Percentiles rank a stretch among this genome's conserved stretches.
Conservation (phyloP, 2,113 vertebrate species). For the Geococcyx californianus region DNA sequence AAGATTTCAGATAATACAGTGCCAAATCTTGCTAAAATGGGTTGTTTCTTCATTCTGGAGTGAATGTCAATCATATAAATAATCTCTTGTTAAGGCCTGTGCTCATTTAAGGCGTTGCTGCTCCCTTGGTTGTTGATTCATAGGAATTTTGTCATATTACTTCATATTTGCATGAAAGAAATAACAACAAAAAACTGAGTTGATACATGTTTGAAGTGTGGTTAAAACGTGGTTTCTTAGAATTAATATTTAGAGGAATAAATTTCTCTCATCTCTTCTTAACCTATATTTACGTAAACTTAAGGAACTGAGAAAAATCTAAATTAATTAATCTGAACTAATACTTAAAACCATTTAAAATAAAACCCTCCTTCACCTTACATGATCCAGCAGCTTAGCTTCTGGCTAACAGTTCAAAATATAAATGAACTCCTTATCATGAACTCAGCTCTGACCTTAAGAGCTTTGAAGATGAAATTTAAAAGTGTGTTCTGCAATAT, state of each 20-base stretch:
- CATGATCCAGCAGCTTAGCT: not conserved
- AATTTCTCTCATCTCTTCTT: not conserved
- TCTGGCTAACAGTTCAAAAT: not conserved
- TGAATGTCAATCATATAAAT: not conserved
- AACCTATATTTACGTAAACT: not conserved
- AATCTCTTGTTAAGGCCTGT: not conserved
- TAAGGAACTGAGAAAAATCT: not conserved
- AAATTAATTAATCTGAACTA: not conserved
- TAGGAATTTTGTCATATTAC: not conserved
- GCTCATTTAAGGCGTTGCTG: not conserved
- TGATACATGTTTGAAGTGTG: not conserved
- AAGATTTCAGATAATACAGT: not conserved
- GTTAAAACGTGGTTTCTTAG: not conserved
- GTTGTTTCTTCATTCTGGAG: not conserved
- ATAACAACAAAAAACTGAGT: not conserved
- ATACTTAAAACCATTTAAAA: not conserved
- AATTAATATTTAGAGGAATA: not conserved
- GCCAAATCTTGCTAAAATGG: not conserved
- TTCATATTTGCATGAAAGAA: not conserved
- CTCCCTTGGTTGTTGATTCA: not conserved
- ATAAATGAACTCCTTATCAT: not conserved
- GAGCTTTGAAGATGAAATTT: not conserved
- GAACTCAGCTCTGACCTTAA: not conserved
- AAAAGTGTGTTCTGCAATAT: not conserved
- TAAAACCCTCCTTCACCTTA: not conserved